Evolutionary conservation across 2,888 invertebrate genomes (phyloP).

Genomic region (Pharmacophagus antenor): DNA sequence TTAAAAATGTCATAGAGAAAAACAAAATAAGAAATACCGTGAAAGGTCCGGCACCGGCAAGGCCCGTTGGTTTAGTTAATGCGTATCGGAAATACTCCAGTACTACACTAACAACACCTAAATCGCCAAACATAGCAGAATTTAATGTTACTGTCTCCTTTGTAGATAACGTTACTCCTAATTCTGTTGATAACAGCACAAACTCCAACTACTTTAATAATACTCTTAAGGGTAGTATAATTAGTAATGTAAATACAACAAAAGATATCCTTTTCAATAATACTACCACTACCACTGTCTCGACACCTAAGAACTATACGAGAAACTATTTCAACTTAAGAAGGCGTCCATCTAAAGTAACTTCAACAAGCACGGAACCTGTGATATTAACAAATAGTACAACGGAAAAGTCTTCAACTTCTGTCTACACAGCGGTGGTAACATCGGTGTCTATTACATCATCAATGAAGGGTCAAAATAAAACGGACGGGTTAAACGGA

Average conservation of each 20-base stretch:
- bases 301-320: conserved; percentile 59
- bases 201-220: conserved; percentile 37
- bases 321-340: conserved; percentile 63
- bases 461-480: conserved; percentile 73
- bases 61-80: conserved; percentile 69
- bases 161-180: conserved; percentile 49
- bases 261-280: conserved; percentile 47
- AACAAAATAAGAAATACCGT: conserved; percentile 76
- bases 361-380: conserved; percentile 52
- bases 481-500: conserved; percentile 59
- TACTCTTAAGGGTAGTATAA: conserved; percentile 40
- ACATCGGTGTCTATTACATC: conserved; percentile 78
- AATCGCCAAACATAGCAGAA: conserved; percentile 52
- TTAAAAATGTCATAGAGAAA: conserved; percentile 76
- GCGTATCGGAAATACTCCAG: conserved; percentile 70
- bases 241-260: conserved; percentile 39
- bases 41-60: conserved; percentile 74
- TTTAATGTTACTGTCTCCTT: conserved; percentile 59
- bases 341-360: conserved; percentile 60
- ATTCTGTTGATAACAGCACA: conserved; percentile 45
- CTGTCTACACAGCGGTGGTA: conserved; percentile 76
- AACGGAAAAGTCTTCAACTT: conserved; percentile 71
- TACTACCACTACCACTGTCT: conserved; percentile 40
- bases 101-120: conserved; percentile 54
- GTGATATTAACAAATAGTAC: conserved; percentile 51